Evolutionary conservation across 2,113 vertebrate genomes (phyloP), one percentile per base, ranked within the genome.

Genomic region (Actinemys pallida): DNA sequence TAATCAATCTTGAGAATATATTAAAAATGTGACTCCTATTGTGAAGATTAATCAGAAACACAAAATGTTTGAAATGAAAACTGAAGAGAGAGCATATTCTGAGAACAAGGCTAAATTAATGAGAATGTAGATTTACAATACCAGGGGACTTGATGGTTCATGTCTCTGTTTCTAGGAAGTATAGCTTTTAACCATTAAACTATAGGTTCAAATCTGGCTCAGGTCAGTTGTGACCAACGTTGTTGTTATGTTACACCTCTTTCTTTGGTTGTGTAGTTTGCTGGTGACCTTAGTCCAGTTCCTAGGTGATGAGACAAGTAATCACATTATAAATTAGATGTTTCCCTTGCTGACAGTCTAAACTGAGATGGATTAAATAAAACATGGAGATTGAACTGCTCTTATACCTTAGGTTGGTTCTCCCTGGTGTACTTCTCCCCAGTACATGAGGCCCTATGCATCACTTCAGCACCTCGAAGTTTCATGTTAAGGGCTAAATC

Each of bases 21-120:
- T 86, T 83, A 53, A 93, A 84, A 59, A 90, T 85, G 52, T 83
- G 62, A 90, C 90, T 90, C 87, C 79, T 93, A 76, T 90, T 90
- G 53, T 90, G 83, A 86, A 42, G 56, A 25, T 56, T 76, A 47
- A 76, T 86, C 83, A 89, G 83, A 93, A 65, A 59, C 50, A 31
- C 16, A 81, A 86, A 76, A 87, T 78, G 42, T 54, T 53, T 31
- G 27, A 78, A 65, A 76, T 52, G 86, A 81, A 84, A 85, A 29
- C 39, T 31, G 87, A 57, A 49, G 47, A 53, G 42, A 76, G 25
- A 47, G 22, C 6, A 47, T 78, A 27, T 4, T 24, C 76, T 69
- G 50, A 84, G 53, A 81, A 56, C 42, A 82, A 76, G 39, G 81
- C 22, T 65, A 11, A 72, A 88, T 87, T 87, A 83, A 83, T 83